Conservation (phyloP, 1,140 invertebrate species). For the Pararge aegeria region DNA sequence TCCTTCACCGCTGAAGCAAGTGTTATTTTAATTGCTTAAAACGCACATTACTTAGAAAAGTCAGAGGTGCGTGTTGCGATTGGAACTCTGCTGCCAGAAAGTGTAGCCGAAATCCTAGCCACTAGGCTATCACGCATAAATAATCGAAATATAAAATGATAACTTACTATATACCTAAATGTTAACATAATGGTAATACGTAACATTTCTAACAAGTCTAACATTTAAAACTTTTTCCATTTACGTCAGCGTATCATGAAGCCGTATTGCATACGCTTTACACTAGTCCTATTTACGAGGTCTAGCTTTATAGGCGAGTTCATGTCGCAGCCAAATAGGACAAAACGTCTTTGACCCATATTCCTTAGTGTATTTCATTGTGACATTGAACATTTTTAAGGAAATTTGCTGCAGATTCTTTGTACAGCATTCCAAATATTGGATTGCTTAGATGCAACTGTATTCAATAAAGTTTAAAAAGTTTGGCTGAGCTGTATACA, state of each 20-base stretch:
- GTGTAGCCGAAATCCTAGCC: too few species aligned
- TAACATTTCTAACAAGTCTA: not conserved
- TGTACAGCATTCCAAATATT: not conserved
- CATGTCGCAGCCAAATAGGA: conserved; percentile 40
- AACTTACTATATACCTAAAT: too few species aligned
- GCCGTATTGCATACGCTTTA: conserved; percentile 14
- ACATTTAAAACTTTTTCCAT: not conserved
- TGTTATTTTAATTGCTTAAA: too few species aligned
- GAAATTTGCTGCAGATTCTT: not conserved
- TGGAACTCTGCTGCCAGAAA: too few species aligned
- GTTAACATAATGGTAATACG: too few species aligned
- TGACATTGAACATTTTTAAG: conserved; percentile 10
- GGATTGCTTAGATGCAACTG: not conserved
- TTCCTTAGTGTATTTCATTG: conserved; percentile 1
- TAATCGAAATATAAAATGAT: too few species aligned
- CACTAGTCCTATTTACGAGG: conserved; percentile 14
- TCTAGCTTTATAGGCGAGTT: conserved; percentile 36
- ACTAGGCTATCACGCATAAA: too few species aligned
- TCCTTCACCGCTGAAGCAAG: too few species aligned
- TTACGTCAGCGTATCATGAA: not conserved
- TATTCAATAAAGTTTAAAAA: not conserved
- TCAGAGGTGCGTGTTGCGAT: too few species aligned
- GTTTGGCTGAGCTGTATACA: not conserved
- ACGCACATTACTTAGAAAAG: too few species aligned
- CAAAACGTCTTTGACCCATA: conserved; percentile 41